phyloP scores from a whole-genome alignment of 1,140 invertebrate species.

The Ganaspis sp. region DNA sequence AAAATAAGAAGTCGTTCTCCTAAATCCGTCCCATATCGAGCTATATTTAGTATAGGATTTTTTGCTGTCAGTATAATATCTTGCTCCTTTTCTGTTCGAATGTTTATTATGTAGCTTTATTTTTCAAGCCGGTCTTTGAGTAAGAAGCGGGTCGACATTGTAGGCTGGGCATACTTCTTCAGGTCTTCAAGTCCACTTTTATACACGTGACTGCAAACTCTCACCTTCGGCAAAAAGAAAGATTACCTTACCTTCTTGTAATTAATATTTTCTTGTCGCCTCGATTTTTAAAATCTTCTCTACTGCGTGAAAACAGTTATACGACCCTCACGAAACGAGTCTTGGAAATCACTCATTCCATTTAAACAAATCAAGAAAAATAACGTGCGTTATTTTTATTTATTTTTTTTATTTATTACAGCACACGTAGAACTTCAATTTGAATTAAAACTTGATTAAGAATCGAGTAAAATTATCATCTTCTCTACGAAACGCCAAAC shows the following conservation, averaged over 20 bases:
- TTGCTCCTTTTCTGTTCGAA: slow-evolving; percentile 35
- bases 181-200: not conserved
- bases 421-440: too few species aligned
- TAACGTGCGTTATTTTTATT: too few species aligned
- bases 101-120: slow-evolving; percentile 41
- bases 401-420: too few species aligned
- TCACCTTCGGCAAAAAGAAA: slow-evolving; percentile 14
- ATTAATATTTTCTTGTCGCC: slow-evolving; percentile 12
- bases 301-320: slow-evolving; percentile 3
- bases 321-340: slow-evolving; percentile 26
- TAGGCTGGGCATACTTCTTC: slow-evolving; percentile 3
- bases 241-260: slow-evolving; percentile 15
- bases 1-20: slow-evolving; percentile 32
- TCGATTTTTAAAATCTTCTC: slow-evolving; percentile 4
- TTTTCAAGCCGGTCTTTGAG: slow-evolving; percentile 11
- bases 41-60: slow-evolving; percentile 64
- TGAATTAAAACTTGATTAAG: not conserved
- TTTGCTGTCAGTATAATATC: slow-evolving; percentile 37
- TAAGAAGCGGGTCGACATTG: slow-evolving; percentile 7
- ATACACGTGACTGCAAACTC: slow-evolving; percentile 3
- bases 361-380: not conserved
- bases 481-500: not conserved
- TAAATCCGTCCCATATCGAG: slow-evolving; percentile 51
- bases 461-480: not conserved
- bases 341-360: not conserved